Conservation (phyloP, 2,113 vertebrate genomes). For the Amphilophus citrinellus region DNA sequence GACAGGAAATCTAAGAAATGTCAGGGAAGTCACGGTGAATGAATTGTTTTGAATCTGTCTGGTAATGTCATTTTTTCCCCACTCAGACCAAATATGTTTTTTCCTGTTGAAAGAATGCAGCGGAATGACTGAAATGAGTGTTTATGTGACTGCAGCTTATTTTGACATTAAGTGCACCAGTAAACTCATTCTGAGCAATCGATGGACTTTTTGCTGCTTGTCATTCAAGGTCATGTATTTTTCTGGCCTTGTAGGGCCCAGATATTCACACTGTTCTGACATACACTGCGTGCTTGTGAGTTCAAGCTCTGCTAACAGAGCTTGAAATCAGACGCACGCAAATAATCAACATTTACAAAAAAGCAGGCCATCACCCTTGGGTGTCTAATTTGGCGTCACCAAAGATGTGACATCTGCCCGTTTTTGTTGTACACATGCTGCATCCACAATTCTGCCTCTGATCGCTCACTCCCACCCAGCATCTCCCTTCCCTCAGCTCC, state of each 20-base stretch:
- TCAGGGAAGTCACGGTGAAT: conserved; percentile 66
- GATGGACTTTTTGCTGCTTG: conserved; percentile 6
- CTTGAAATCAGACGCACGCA: conserved; percentile 19
- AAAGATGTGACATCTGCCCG: conserved; percentile 63
- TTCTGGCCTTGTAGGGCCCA: neutral
- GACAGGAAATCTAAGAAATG: conserved; percentile 76
- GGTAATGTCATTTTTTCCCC: conserved; percentile 36
- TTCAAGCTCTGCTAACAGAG: neutral
- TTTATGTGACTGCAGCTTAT: conserved; percentile 31
- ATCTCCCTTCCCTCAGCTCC: conserved; percentile 23
- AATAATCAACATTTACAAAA: conserved; percentile 32
- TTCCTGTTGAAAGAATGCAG: conserved; percentile 1
- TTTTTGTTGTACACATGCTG: conserved; percentile 53
- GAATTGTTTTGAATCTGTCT: conserved; percentile 65
- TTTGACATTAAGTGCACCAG: conserved; percentile 12
- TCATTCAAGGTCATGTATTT: conserved; percentile 38
- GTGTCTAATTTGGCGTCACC: conserved; percentile 31
- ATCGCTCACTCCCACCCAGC: conserved; percentile 27
- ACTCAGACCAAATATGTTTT: conserved; percentile 17
- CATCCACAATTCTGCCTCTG: conserved; percentile 55
- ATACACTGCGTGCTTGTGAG: neutral
- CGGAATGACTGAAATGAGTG: conserved; percentile 28
- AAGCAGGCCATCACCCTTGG: conserved; percentile 31
- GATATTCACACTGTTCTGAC: neutral
- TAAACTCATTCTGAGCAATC: neutral